Conservation (phyloP, 2,888 invertebrate species). For the Thera britannica region DNA sequence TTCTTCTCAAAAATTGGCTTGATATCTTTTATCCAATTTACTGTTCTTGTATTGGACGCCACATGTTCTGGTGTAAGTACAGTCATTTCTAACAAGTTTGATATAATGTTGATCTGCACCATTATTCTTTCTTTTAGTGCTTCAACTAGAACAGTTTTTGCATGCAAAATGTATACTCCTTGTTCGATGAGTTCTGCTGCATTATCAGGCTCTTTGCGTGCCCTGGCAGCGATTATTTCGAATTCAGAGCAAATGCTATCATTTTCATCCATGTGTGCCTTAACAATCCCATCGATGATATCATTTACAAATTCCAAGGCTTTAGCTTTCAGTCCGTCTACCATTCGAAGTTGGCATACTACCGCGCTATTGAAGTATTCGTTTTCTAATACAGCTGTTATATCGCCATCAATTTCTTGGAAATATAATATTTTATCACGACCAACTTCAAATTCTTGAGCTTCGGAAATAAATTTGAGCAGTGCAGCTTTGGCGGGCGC, state of each 20-base stretch:
- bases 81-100: constrained; percentile 90
- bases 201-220: constrained; percentile 89
- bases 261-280: constrained; percentile 87
- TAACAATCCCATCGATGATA: constrained; percentile 86
- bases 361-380: constrained; percentile 88
- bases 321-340: constrained; percentile 85
- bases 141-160: constrained; percentile 89
- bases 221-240: constrained; percentile 87
- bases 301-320: constrained; percentile 85
- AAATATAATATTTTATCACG: constrained; percentile 86
- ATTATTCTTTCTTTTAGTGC: constrained; percentile 89
- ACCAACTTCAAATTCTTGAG: constrained; percentile 84
- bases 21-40: constrained; percentile 93
- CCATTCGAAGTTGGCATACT: constrained; percentile 86
- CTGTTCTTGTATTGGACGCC: constrained; percentile 90
- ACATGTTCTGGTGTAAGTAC: constrained; percentile 90
- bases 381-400: constrained; percentile 86
- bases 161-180: constrained; percentile 92
- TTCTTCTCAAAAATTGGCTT: constrained; percentile 93
- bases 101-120: constrained; percentile 86
- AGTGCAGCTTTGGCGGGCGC: constrained; percentile 74
- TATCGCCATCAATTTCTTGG: constrained; percentile 84
- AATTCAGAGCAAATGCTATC: constrained; percentile 89
- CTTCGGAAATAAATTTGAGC: constrained; percentile 74
- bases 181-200: constrained; percentile 93